These are phyloP conservation scores for Drosophila eugracilis DNA, from an alignment of 1,140 invertebrate species.

Conservation along the genomic window DNA sequence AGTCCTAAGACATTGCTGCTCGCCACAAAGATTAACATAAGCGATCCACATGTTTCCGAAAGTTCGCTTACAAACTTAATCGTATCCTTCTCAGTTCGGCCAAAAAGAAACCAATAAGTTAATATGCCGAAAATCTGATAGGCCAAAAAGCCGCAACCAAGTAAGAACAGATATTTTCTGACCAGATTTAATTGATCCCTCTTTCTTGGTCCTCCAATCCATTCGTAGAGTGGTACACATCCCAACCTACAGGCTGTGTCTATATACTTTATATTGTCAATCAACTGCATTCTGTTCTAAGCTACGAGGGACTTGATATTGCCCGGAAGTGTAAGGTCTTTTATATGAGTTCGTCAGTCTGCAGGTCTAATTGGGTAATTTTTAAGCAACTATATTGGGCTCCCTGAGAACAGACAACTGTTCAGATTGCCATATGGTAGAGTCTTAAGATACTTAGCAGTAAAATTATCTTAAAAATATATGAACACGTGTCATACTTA, in stretches of 20 bases:
- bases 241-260: neutral
- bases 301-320: neutral
- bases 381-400: neutral
- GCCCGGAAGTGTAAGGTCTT: neutral
- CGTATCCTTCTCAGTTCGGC: neutral
- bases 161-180: neutral
- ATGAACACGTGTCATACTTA: conserved; percentile 16
- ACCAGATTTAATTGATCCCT: too few species aligned
- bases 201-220: neutral
- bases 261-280: neutral
- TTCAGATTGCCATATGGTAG: neutral
- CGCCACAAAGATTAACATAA: neutral
- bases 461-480: too few species aligned
- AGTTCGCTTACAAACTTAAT: neutral
- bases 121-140: neutral
- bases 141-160: neutral
- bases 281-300: neutral
- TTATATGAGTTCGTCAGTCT: conserved; percentile 27
- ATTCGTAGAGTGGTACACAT: neutral
- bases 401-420: conserved; percentile 14
- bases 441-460: neutral
- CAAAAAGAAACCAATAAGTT: neutral
- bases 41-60: neutral
- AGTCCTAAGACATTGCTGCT: neutral
- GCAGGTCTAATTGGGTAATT: neutral